Conservation (phyloP, 2,797 vertebrate genomes). For the Sarcophilus harrisii region DNA sequence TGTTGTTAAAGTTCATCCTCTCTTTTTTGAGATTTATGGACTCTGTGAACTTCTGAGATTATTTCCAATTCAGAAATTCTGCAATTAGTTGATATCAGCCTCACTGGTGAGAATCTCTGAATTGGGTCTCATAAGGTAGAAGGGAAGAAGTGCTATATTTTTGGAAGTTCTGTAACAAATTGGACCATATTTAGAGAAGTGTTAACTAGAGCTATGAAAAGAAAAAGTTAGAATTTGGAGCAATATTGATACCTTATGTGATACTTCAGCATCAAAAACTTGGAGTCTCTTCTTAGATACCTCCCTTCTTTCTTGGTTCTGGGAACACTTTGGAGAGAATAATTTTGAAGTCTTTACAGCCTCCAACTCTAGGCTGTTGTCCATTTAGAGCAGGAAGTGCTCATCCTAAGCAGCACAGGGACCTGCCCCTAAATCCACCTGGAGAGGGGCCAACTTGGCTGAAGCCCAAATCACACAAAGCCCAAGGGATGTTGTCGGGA, state of each 20-base stretch:
- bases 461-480: constrained; percentile 63
- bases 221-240: neutral
- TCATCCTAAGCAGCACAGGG: constrained; percentile 75
- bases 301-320: neutral
- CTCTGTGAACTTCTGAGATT: neutral
- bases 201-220: neutral
- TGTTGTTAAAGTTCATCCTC: neutral
- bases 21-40: neutral
- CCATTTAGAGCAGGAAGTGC: constrained; percentile 70
- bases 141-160: neutral
- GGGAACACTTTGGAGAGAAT: neutral
- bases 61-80: neutral
- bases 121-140: neutral
- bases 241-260: neutral
- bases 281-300: neutral
- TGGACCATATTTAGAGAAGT: neutral
- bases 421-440: constrained; percentile 73
- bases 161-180: neutral
- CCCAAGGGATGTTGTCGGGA: constrained; percentile 75
- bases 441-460: constrained; percentile 74
- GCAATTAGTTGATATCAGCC: neutral
- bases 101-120: neutral
- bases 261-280: neutral
- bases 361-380: constrained; percentile 60
- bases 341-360: constrained; percentile 1